Base-by-base conservation (phyloP, 2,888 invertebrate genomes). In the Pediacus dermestoides region DNA sequence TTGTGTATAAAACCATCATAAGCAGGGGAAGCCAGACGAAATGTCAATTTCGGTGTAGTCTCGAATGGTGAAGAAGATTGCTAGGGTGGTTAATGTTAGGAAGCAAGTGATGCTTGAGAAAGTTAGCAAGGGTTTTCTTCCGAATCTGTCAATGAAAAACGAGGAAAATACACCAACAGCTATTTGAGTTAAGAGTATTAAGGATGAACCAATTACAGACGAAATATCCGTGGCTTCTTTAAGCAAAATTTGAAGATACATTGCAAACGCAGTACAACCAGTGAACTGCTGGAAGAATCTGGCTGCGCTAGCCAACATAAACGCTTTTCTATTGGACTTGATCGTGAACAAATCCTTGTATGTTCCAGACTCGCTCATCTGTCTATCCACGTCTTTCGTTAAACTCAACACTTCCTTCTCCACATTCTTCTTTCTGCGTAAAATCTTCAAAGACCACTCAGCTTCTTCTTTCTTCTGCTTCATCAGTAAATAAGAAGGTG, bases 301-400 rank as follows among this genome's bases (percentile, higher is more conserved):
- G 3, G 82, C 67, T 10, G 75, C 74, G 7, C 80, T 57, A 25
- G 75, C 72, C 36, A 84, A 74, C 54, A 75, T 68, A 55, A 83
- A 70, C 1, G 82, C 82, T 65, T 75, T 76, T 46, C 75, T 73
- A 53, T 78, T 78, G 0, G 74, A 74, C 3, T 70, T 70, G 51
- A 75, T 74, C n/a, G 67, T 66, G 34, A 78, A 55, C 21, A 80
- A 61, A 55, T 79, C 78, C 37, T 64, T 57, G 67, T 75, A 74
- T 1, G 71, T 70, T 10, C 76, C 76, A 3, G 52, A 41, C 44
- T 64, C 63, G 2, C 57, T 57, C 43, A 59, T 56, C 37, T 66
- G 64, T n/a, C 60, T 42, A 8, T 52, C 36, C 1, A 66, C 63
- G 39, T 60, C 61, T 3, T 25, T 27, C 4, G 46, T 46, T 8